Conservation (phyloP, 2,113 vertebrate species). For the Australoheros scitulus region DNA sequence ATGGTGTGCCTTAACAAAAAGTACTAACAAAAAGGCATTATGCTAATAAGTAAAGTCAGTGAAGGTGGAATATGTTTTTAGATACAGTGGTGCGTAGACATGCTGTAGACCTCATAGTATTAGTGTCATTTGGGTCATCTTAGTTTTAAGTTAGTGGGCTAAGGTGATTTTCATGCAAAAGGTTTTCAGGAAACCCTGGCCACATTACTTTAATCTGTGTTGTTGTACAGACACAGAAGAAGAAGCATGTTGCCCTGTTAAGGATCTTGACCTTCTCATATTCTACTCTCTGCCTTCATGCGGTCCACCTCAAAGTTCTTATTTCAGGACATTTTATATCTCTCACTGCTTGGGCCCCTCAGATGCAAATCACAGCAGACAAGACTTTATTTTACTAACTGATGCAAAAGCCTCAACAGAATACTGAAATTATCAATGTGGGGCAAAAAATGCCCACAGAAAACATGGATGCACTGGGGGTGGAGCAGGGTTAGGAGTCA, state of each 20-base stretch:
- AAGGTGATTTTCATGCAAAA: conserved; percentile 38
- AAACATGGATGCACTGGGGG: not conserved
- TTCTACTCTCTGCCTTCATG: conserved; percentile 62
- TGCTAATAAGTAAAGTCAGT: not conserved
- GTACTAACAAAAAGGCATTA: accelerated
- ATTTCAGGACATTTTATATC: conserved; percentile 64
- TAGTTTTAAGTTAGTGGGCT: conserved; percentile 13
- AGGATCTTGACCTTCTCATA: conserved; percentile 74
- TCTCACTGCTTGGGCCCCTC: conserved; percentile 51
- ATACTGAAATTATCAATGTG: conserved; percentile 49
- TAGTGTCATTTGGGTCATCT: not conserved
- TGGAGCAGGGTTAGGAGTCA: not conserved
- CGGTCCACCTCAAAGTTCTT: conserved; percentile 70
- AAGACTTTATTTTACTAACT: conserved; percentile 67
- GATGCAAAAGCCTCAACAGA: conserved; percentile 53
- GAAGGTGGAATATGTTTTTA: not conserved
- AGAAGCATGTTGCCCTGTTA: conserved; percentile 58
- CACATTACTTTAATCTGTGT: conserved; percentile 49
- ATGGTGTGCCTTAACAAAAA: not conserved
- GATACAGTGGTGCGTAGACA: not conserved
- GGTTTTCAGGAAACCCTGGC: conserved; percentile 52
- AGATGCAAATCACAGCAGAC: conserved; percentile 65
- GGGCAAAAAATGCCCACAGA: conserved; percentile 15
- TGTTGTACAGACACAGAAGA: conserved; percentile 56
- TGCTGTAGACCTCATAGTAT: not conserved